Base-by-base conservation (phyloP, 2,113 vertebrate species). In the Nannobrachium achirus region DNA sequence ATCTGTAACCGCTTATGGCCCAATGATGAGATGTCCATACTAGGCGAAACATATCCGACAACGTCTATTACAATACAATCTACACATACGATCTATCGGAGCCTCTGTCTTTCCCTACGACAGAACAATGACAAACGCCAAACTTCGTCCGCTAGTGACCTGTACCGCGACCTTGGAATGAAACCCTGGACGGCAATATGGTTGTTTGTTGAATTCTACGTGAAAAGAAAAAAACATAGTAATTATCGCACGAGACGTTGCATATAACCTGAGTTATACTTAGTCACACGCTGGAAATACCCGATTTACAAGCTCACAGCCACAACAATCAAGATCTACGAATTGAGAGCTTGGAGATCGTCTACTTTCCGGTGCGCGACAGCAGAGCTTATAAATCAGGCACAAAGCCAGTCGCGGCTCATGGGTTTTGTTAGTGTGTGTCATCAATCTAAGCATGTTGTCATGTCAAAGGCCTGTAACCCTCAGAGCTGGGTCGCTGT, bases 1-100 rank as follows among this genome's bases (percentile, higher is more conserved):
- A 69, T 53, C 33, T 61, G 62, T 71, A 63, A 63, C 20, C 52
- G 25, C 55, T 72, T 20, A 62, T 10, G 6, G 10, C 25, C 25
- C 25, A 5, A 33, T 48, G 14, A 39, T 14, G 51, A 67, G 39
- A 15, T 38, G 48, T 45, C 59, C 56, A 80, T 60, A 56, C n/a
- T 62, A 11, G 18, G 45, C 45, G 51, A 1, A 53, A 50, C 56
- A 49, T 18, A 49, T 70, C 44, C 42, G 16, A 65, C 64, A 45
- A 25, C 14, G 20, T 25, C 25, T 33, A 33, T 33, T 33, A 33
- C 25, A 33, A 33, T 5, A 33, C 25, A 33, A 33, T 33, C 25
- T 33, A 33, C 25, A 33, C 6, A 15, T 9, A 8, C 16, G 15
- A 20, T 44, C 16, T 45, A 19, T 44, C 45, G 40, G 10, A 60